Evolutionary conservation across 2,113 vertebrate genomes (phyloP).

Genomic region (Rhynchopsitta pachyrhyncha): DNA sequence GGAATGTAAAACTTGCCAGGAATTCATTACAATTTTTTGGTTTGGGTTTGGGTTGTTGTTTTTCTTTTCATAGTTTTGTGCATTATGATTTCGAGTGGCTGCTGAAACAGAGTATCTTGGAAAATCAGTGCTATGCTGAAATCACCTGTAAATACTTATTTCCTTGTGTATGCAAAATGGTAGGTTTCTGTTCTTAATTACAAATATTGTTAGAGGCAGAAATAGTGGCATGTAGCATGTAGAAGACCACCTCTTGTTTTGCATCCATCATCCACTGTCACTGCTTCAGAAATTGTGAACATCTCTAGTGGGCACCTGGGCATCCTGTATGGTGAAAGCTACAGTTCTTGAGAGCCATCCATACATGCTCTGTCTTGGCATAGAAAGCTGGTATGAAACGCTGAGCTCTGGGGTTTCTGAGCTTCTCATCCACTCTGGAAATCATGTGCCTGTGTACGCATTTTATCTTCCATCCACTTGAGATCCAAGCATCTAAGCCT

Average conservation of each 20-base stretch:
- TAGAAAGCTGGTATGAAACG: neutral
- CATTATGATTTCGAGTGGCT: neutral
- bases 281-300: neutral
- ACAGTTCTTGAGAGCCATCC: neutral
- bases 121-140: neutral
- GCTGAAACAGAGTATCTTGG: neutral
- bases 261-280: neutral
- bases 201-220: neutral
- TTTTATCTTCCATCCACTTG: neutral
- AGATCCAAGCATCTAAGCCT: neutral
- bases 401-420: neutral
- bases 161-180: neutral
- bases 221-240: neutral
- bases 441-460: neutral
- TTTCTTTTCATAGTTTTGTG: neutral
- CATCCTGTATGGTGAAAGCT: neutral
- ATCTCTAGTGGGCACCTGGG: neutral
- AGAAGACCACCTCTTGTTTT: neutral
- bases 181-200: neutral
- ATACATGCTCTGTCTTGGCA: rapidly evolving
- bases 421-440: neutral
- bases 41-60: neutral
- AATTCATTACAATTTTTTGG: neutral
- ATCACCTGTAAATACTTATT: neutral
- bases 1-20: constrained; percentile 51